Evolutionary conservation across 1,140 invertebrate species (phyloP).

Genomic region (Latrodectus geometricus): DNA sequence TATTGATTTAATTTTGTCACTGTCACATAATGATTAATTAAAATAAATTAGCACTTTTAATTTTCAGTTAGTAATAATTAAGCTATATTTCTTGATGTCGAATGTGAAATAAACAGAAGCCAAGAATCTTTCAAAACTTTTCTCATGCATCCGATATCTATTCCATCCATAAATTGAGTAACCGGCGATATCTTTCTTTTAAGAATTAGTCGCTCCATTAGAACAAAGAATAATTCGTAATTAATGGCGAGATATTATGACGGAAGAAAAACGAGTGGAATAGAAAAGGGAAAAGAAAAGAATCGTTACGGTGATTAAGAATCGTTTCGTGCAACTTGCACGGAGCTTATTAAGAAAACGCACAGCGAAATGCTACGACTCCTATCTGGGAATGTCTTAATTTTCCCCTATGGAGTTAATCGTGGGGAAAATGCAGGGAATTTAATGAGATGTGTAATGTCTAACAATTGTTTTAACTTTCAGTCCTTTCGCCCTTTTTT

Average conservation of each 20-base stretch:
- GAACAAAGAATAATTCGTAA: slow-evolving; percentile 33
- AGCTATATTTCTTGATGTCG: no score
- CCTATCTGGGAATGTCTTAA: slow-evolving; percentile 44
- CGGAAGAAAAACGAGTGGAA: slow-evolving; percentile 6
- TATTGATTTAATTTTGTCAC: no score
- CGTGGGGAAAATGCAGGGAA: slow-evolving; percentile 46
- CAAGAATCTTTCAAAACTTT: no score
- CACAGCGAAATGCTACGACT: slow-evolving; percentile 20
- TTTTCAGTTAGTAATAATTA: no score
- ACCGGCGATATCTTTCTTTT: neutral
- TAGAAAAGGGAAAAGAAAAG: neutral
- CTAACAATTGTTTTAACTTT: slow-evolving; percentile 57
- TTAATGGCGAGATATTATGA: slow-evolving; percentile 39
- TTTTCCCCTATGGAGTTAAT: slow-evolving; percentile 50
- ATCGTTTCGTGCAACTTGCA: slow-evolving; percentile 30
- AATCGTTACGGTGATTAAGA: slow-evolving; percentile 35
- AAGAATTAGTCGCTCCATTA: slow-evolving; percentile 30
- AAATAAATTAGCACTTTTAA: no score
- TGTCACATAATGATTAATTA: no score
- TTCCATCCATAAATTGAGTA: neutral
- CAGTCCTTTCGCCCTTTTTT: slow-evolving; percentile 14
- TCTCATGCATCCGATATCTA: neutral
- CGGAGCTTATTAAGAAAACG: slow-evolving; percentile 3
- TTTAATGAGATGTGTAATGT: slow-evolving; percentile 58
- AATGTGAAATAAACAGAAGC: no score